Conservation (phyloP, 2,113 vertebrate species). For the cattle (Bos taurus) region DNA sequence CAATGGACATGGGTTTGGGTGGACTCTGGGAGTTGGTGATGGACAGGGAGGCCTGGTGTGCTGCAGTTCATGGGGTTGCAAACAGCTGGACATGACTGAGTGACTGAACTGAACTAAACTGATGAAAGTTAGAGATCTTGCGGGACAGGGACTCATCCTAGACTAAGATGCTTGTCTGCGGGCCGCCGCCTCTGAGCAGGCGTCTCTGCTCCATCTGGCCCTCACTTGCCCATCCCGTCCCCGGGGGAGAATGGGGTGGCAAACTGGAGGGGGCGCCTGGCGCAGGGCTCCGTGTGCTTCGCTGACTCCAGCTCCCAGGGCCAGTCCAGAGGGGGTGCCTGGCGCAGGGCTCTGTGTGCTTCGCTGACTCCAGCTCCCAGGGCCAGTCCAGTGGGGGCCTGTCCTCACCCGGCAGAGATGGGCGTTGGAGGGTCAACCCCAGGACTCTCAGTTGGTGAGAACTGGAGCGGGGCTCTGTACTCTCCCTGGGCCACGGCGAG, state of each 20-base stretch:
- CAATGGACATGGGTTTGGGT: too few relatives aligned
- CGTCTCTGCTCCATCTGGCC: too few relatives aligned
- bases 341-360: accelerated
- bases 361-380: too few relatives aligned
- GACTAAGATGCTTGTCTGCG: accelerated
- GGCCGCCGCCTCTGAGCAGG: neutral
- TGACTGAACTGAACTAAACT: too few relatives aligned
- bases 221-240: neutral
- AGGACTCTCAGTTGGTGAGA: accelerated
- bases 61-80: too few relatives aligned
- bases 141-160: too few relatives aligned
- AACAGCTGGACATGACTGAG: accelerated
- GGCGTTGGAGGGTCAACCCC: neutral
- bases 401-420: accelerated
- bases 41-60: too few relatives aligned
- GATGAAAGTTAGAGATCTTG: too few relatives aligned
- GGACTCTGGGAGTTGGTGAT: too few relatives aligned
- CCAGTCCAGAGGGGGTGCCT: accelerated
- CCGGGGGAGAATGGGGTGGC: accelerated
- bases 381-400: accelerated
- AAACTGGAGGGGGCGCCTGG: accelerated
- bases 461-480: accelerated
- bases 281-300: accelerated
- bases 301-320: neutral
- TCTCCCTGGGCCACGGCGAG: accelerated